These are phyloP conservation scores for Drosophila varians DNA, from an alignment of 1,140 invertebrate species.

Conservation along the genomic window DNA sequence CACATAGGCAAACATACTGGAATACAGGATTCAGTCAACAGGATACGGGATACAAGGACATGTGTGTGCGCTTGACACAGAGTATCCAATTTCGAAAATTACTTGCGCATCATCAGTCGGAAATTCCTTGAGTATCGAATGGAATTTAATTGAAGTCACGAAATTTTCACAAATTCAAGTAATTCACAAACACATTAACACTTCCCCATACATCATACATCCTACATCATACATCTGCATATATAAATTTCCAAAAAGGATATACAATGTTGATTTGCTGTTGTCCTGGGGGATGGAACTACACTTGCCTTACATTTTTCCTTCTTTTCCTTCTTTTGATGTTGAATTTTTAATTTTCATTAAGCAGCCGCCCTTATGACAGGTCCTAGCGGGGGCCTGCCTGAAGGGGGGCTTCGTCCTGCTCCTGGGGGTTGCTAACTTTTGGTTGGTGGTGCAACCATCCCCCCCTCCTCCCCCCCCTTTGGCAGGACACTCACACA, in stretches of 20 bases:
- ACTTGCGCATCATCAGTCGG: constrained; percentile 78
- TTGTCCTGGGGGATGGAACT: constrained; percentile 1
- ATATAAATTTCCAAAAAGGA: too few species aligned
- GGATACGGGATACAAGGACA: constrained; percentile 8
- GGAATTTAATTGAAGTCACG: constrained; percentile 83
- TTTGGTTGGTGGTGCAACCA: constrained; percentile 26
- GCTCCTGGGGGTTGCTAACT: constrained; percentile 31
- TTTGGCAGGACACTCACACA: constrained; percentile 25
- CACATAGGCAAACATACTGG: background rate
- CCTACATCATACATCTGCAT: too few species aligned
- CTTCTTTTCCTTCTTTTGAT: constrained; percentile 58
- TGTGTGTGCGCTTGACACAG: constrained; percentile 62
- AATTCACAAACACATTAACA: constrained; percentile 69
- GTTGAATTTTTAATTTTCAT: constrained; percentile 83
- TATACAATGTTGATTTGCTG: too few species aligned
- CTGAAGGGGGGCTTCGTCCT: background rate
- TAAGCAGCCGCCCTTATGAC: constrained; percentile 64
- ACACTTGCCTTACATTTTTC: constrained; percentile 53
- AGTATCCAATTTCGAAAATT: constrained; percentile 81
- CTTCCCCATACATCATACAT: constrained; percentile 33
- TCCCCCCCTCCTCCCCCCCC: constrained; percentile 10
- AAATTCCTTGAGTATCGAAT: constrained; percentile 83
- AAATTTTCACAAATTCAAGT: constrained; percentile 76
- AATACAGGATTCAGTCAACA: background rate
- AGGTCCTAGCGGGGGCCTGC: background rate